Base-by-base conservation (phyloP, 1,140 invertebrate genomes). In the Tribolium madens region DNA sequence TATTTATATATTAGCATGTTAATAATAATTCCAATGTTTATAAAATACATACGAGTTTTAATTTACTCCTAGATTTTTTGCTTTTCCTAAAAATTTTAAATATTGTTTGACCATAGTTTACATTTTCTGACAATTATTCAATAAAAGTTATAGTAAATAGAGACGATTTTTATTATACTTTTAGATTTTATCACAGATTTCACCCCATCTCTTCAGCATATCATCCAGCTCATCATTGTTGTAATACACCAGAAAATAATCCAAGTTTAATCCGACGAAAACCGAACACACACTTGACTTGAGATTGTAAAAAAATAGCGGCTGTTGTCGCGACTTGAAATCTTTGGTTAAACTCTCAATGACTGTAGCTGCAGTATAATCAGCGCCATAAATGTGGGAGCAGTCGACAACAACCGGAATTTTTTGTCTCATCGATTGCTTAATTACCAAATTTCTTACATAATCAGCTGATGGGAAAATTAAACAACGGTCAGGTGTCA, bases 391-490 rank as follows among this genome's bases (percentile, higher is more conserved):
- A 75, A 95, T 93, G 85, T 95, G 92, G 5, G 92, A 91, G 83
- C 93, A 95, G 86, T 96, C 93, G 5, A 96, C 90, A 1, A 96
- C 93, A 2, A 96, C 93, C 2, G 93, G 93, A 3, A 92, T 87
- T 21, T 87, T 88, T 77, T 89, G 88, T 57, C 89, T 87, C 7
- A 88, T 87, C 26, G 92, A 92, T 82, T 92, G 92, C 85, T 96
- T 96, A n/a, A 91, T 94, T 5, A 97, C 93, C 42, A 94, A 87
- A 78, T 92, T 91, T 73, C 93, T 88, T 33, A 97, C 91, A 85
- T 96, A 96, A 83, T 96, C 95, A 46, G 95, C 93, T 0, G 94
- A 95, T 1, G 95, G 95, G 86, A 97, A 97, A 80, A 95, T 94
- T 0, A 97, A 87, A 82, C 94, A 95, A 50, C 95, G 90, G 84